Percentiles rank a stretch among this genome's conserved stretches.
phyloP scores from a whole-genome alignment of 2,888 invertebrate genomes.

The Tenthredo distinguenda region DNA sequence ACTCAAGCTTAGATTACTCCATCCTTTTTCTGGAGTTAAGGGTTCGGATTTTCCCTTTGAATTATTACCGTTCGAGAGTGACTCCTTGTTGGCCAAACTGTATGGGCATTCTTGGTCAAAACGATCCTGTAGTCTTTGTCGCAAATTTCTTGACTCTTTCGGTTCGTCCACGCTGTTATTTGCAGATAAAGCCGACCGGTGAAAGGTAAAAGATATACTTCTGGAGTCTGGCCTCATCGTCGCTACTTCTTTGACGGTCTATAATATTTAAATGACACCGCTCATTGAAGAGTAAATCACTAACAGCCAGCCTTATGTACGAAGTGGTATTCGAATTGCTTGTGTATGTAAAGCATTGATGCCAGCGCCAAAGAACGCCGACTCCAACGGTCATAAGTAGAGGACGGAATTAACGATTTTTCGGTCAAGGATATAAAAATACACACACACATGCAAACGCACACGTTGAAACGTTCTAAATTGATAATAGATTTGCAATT shows the following conservation, averaged over 20 bases:
- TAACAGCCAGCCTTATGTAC: neutral
- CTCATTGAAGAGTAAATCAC: conserved; percentile 25
- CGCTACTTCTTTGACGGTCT: conserved; percentile 23
- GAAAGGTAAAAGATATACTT: conserved; percentile 76
- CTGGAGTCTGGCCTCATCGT: conserved; percentile 75
- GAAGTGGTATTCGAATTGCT: neutral
- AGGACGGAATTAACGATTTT: conserved; percentile 41
- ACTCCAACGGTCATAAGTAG: neutral
- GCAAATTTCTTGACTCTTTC: conserved; percentile 66
- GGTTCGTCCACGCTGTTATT: conserved; percentile 65
- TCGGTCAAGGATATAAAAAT: neutral
- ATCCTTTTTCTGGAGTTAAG: conserved; percentile 67
- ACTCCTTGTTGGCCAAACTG: conserved; percentile 63
- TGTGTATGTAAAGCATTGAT: conserved; percentile 10
- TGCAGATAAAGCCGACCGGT: conserved; percentile 69
- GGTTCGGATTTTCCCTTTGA: conserved; percentile 62
- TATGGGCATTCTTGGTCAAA: conserved; percentile 65
- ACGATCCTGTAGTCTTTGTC: conserved; percentile 74
- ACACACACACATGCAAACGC: neutral
- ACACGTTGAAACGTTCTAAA: neutral
- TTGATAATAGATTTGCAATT: neutral
- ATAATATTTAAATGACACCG: conserved; percentile 24
- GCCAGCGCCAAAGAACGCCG: conserved; percentile 36
- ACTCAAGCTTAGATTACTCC: conserved; percentile 73
- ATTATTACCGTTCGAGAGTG: conserved; percentile 57